Evolutionary conservation across 2,888 invertebrate genomes (phyloP), one percentile per base, ranked within the genome.

Genomic region (Sicus ferrugineus): DNA sequence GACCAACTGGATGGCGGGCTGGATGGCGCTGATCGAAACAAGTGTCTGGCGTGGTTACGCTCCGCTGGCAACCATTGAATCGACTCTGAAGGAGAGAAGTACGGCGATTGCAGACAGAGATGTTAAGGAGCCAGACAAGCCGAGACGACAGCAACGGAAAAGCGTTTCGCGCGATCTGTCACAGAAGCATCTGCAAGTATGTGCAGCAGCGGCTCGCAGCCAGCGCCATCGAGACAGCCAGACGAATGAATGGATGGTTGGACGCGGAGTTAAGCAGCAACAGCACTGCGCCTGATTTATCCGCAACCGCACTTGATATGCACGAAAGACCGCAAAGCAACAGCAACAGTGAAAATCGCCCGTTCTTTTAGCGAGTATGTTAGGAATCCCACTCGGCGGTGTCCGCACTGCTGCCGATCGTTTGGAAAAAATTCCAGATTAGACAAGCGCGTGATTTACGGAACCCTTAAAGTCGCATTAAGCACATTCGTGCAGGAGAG

Each of bases 371-470:
- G 76, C 78, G 80, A 79, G 73, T 80, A 83, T 82, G 80, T 75
- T 75, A 74, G 75, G 83, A 83, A 83, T 83, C 76, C 77, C 74
- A 63, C 66, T 38, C 71, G 66, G 52, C 71, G 46, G 46, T 19
- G 26, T 65, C 65, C 62, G 50, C 68, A 23, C 30, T 54, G 58
- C 58, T 19, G 58, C 28, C 28, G 23, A 30, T 67, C 21, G 59
- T 59, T 58, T 67, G 67, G 59, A 14, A 30, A 67, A 26, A 54
- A 67, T 59, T 59, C 67, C 75, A 81, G 83, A 81, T 83, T 82
- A 82, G 84, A 84, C 83, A 83, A 80, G 81, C 79, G 77, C 83
- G 82, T 83, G 84, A 83, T 83, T 83, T 83, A 83, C 83, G 81
- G 83, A 82, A 78, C 81, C 79, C 81, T 80, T 79, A 79, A 80